Percentiles rank a stretch among this genome's conserved stretches.
Conservation (phyloP, 1,140 invertebrate species). For the Caenorhabditis brenneri region DNA sequence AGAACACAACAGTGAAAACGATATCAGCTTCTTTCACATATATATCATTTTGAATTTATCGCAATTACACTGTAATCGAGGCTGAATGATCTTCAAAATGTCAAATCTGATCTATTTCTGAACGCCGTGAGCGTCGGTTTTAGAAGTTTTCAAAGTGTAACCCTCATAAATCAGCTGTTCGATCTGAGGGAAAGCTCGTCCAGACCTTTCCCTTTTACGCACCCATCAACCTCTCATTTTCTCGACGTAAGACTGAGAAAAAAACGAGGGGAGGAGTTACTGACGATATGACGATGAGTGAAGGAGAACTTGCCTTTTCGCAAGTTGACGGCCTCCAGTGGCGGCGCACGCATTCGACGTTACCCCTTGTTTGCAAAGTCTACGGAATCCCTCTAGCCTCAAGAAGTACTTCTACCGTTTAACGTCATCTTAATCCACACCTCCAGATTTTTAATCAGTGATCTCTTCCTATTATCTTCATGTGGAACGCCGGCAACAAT, state of each 20-base stretch:
- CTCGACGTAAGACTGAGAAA: constrained; percentile 24
- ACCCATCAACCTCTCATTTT: constrained; percentile 35
- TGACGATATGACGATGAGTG: constrained; percentile 32
- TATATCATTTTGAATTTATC: neutral
- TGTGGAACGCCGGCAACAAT: neutral
- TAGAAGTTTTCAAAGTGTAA: constrained; percentile 11
- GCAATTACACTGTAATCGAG: neutral
- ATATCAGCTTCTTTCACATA: neutral
- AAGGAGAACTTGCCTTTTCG: constrained; percentile 38
- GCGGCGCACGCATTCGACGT: constrained; percentile 29
- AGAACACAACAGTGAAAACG: neutral
- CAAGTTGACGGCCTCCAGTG: constrained; percentile 42
- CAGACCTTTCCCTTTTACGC: constrained; percentile 27
- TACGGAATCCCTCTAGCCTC: constrained; percentile 2
- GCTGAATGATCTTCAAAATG: neutral
- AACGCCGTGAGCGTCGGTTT: neutral
- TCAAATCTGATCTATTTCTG: neutral
- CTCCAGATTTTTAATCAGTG: constrained; percentile 2
- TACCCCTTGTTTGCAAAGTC: constrained; percentile 19
- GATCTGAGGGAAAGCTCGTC: constrained; percentile 29
- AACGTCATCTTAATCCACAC: neutral
- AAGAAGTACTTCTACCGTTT: constrained; percentile 1
- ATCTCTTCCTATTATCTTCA: neutral
- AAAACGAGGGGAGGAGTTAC: constrained; percentile 36
- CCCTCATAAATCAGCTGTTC: constrained; percentile 8